A percentile compares a stretch with the other conserved stretches of the same genome.
Evolutionary conservation across 2,888 invertebrate genomes (phyloP).

Genomic region (Nycteola revayana): DNA sequence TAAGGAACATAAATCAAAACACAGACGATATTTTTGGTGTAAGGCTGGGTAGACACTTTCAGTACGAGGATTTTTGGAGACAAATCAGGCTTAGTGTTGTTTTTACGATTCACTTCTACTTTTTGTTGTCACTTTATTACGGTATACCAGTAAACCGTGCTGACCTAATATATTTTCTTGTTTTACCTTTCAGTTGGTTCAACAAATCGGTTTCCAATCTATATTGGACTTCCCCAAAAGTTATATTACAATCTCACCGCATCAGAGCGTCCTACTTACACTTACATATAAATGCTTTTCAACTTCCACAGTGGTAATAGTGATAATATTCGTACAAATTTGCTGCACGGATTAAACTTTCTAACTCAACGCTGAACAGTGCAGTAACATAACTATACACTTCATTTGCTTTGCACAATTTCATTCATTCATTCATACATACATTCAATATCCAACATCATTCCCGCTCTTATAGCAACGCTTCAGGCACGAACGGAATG

Average conservation of each 20-base stretch:
- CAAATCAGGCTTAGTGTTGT: conserved; percentile 72
- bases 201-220: not conserved
- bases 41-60: conserved; percentile 62
- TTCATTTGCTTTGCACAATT: conserved; percentile 37
- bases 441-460: conserved; percentile 48
- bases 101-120: conserved; percentile 71
- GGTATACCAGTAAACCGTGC: conserved; percentile 51
- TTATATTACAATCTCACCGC: no score
- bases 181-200: conserved; percentile 22
- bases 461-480: conserved; percentile 40
- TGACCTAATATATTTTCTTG: conserved; percentile 40
- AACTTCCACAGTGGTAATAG: not conserved
- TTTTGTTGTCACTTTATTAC: conserved; percentile 64
- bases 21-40: conserved; percentile 68
- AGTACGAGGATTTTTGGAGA: conserved; percentile 60
- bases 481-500: conserved; percentile 58
- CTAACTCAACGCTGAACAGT: conserved; percentile 11
- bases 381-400: conserved; percentile 20
- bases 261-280: no score
- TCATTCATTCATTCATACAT: conserved; percentile 39
- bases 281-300: not conserved
- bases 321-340: conserved; percentile 6
- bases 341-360: conserved; percentile 13
- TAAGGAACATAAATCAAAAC: conserved; percentile 78
- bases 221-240: not conserved